Percentiles rank a stretch among this genome's conserved stretches.
phyloP scores from a whole-genome alignment of 30 jellyfish, hydroid and myxozoan genomes.

The Morbakka virulenta region DNA sequence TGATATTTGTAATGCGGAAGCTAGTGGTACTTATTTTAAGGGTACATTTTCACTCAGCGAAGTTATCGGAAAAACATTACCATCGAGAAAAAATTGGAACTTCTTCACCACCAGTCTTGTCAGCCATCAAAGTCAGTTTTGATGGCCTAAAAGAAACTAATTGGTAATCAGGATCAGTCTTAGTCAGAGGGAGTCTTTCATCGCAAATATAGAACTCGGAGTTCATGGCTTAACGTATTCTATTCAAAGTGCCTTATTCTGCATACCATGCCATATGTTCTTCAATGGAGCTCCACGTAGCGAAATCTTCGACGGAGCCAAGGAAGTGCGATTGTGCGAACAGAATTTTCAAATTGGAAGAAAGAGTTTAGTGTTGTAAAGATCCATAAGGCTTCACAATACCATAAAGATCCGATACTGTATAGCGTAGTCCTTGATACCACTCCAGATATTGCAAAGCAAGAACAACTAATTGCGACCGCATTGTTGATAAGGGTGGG shows the following conservation, averaged over 20 bases:
- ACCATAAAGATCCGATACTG: slow-evolving; percentile 11
- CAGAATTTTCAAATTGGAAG: slow-evolving; percentile 27
- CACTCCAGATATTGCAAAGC: too few species aligned
- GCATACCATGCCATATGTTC: slow-evolving; percentile 27
- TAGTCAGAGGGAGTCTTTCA: neutral
- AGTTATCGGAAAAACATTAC: slow-evolving; percentile 3
- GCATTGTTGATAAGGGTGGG: neutral
- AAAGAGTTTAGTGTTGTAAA: slow-evolving; percentile 1
- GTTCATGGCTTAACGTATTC: slow-evolving; percentile 21
- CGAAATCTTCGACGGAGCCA: slow-evolving; percentile 14
- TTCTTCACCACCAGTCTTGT: slow-evolving; percentile 15
- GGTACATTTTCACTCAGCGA: slow-evolving; percentile 17
- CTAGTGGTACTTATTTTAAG: too few species aligned
- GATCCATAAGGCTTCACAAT: slow-evolving; percentile 12
- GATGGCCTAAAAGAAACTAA: neutral
- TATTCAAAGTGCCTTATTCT: slow-evolving; percentile 12
- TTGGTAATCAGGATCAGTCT: neutral
- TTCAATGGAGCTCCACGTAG: slow-evolving; percentile 12
- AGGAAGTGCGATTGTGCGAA: slow-evolving; percentile 9
- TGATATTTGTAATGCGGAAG: too few species aligned
- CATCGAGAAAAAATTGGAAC: slow-evolving; percentile 1
- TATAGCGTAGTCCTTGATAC: slow-evolving; percentile 16
- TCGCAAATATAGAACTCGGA: neutral
- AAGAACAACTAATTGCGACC: neutral
- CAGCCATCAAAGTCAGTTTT: slow-evolving; percentile 13